phyloP scores from a whole-genome alignment of 64 coral and sea anemone genomes.

The Actinia equina region DNA sequence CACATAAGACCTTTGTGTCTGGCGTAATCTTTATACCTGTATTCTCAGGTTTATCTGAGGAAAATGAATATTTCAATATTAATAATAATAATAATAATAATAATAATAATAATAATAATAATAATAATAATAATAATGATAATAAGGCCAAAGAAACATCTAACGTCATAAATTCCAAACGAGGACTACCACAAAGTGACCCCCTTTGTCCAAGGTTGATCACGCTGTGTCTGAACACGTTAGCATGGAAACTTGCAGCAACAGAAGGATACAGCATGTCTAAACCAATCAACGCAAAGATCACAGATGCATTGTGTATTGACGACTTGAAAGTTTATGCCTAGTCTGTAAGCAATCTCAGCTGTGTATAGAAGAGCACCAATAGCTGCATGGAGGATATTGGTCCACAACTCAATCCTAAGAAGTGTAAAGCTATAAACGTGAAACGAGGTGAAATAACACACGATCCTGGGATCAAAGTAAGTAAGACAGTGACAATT shows the following conservation, averaged over 20 bases:
- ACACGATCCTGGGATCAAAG: background rate
- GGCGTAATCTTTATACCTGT: too few species aligned
- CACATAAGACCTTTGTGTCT: too few species aligned
- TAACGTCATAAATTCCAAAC: background rate
- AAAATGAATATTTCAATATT: too few species aligned
- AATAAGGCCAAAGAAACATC: constrained; percentile 1
- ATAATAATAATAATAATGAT: too few species aligned
- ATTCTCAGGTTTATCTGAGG: too few species aligned
- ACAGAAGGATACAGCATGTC: constrained; percentile 32
- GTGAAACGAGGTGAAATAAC: background rate
- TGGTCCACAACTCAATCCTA: background rate
- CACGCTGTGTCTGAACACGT: constrained; percentile 20
- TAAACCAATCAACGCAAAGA: background rate
- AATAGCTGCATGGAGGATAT: constrained; percentile 21
- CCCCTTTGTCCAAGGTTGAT: constrained; percentile 17
- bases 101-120: too few species aligned
- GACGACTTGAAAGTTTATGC: constrained; percentile 21
- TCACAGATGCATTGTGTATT: constrained; percentile 1
- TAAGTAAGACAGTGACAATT: background rate
- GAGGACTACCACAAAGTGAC: constrained; percentile 28
- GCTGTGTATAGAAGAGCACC: background rate
- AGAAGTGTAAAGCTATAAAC: constrained; percentile 10
- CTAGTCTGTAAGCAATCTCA: background rate
- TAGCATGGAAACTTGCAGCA: constrained; percentile 3
- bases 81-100: too few species aligned